Evolutionary conservation across 2,797 vertebrate species (phyloP), one percentile per base, ranked within the genome.

Genomic region (Chelon auratus): DNA sequence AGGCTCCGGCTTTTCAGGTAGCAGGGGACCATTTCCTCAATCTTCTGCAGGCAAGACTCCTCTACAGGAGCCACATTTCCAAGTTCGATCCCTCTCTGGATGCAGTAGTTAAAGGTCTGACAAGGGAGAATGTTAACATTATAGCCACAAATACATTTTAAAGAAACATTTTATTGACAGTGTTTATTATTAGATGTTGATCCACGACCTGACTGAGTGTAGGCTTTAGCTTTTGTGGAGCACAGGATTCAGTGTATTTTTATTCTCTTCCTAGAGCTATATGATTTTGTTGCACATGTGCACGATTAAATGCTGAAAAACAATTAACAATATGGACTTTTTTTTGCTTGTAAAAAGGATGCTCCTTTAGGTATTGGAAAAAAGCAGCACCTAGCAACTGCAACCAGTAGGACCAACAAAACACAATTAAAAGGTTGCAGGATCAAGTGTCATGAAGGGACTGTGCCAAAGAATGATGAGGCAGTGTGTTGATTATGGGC

Each of bases 61-160:
- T 94, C 93, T 92, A 98, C 85, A 14, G 94, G 90, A 47, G 95
- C 87, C 78, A 97, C 89, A 1, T 95, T 87, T 39, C 94, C 86
- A 1, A 92, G 92, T 73, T 95, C 93, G 30, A 96, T 94, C 62
- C 95, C 96, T 14, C 94, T 91, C 65, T 89, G 87, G 73, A 97
- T 95, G 68, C 95, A 96, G 80, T 94, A 91, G 60, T 93, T 91
- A 78, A 94, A 96, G 71, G 86, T 93, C 97, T 97, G 81, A 68
- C 9, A 51, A 62, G 40, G 64, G n/a, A 82, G 0, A 67, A 43
- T 11, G 37, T 57, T 4, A 50, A 57, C 30, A 52, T 1, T 2
- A 56, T 0, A 42, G 11, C 0, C 3, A 4, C 30, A 17, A 39
- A 13, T 0, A 43, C 9, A 66, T 52, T 56, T 53, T 36, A 26